Evolutionary conservation across 2,888 invertebrate species (phyloP), one percentile per base, ranked within the genome.

Genomic region (Scotopteryx bipunctaria): DNA sequence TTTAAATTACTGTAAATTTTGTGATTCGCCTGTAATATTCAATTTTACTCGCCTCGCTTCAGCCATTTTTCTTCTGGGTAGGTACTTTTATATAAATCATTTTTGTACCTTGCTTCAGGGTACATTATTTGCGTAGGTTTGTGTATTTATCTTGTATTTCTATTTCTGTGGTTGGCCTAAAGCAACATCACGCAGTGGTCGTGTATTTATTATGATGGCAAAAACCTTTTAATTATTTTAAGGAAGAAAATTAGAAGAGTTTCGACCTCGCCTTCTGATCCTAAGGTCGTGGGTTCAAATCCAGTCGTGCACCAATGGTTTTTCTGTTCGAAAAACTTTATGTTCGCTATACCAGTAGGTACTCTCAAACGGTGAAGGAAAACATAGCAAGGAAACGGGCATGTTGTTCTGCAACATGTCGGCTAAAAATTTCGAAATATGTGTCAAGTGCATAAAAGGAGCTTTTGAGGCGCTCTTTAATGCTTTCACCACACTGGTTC

Each of bases 1-100:
- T 87, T 87, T 83, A 84, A 86, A 86, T 85, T 83, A 85, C 80
- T 73, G 69, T 77, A 76, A 81, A 82, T 78, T 80, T 71, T 70
- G 78, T 77, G 84, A 85, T 84, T 85, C 70, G 66, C 71, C 75
- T 76, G 54, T 78, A 73, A 80, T 81, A 78, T 77, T 77, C 44
- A 45, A 54, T 54, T 54, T 48, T 44, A 54, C 35, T 48, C 3
- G 52, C 29, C 25, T 35, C 21, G 29, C 23, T 29, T 31, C 25
- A 31, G 23, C 44, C 27, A 40, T 54, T 43, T 44, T 48, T 48
- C 40, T 48, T 54, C 27, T 33, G 16, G 48, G 44, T 33, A 14
- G 48, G 44, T 41, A 35, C 35, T 49, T 70, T 69, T 57, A 51
- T 45, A 61, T 62, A 61, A 40, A 63, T 67, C 60, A 60, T 66